Percentiles rank a stretch among this genome's conserved stretches.
Conservation (phyloP, 1,140 invertebrate species). For the Cyclina sinensis region DNA sequence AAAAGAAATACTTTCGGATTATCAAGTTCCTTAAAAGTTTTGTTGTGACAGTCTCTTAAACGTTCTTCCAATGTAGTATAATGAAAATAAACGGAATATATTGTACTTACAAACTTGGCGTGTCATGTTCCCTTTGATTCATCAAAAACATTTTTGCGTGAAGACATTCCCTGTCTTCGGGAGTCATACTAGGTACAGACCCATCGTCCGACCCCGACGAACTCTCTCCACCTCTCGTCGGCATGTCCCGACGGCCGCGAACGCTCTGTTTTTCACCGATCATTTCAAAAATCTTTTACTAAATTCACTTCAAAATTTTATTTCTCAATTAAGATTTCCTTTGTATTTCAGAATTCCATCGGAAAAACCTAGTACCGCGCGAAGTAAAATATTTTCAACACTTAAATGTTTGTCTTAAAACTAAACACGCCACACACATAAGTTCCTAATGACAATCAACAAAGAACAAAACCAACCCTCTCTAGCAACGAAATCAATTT, state of each 20-base stretch:
- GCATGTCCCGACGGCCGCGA: constrained; percentile 33
- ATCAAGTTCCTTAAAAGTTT: no score
- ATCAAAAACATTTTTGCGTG: constrained; percentile 72
- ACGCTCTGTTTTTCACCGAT: constrained; percentile 48
- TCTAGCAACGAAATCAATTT: constrained; percentile 29
- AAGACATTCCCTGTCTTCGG: constrained; percentile 64
- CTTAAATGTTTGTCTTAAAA: background rate
- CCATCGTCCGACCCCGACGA: constrained; percentile 55
- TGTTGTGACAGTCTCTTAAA: no score
- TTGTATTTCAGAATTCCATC: background rate
- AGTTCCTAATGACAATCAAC: background rate
- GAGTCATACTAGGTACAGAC: background rate
- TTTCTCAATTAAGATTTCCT: background rate
- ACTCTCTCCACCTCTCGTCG: background rate
- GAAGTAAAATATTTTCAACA: background rate
- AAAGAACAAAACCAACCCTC: background rate
- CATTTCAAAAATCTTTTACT: background rate
- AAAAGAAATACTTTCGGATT: no score
- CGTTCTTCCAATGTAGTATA: no score
- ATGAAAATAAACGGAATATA: no score
- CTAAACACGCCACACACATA: background rate
- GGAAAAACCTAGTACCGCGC: background rate
- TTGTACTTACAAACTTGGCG: constrained; percentile 38
- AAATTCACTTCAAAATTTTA: background rate
- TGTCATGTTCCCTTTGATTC: constrained; percentile 33